Evolutionary conservation across 2,113 vertebrate genomes (phyloP), one percentile per base, ranked within the genome.

Genomic region (Oryzias javanicus): DNA sequence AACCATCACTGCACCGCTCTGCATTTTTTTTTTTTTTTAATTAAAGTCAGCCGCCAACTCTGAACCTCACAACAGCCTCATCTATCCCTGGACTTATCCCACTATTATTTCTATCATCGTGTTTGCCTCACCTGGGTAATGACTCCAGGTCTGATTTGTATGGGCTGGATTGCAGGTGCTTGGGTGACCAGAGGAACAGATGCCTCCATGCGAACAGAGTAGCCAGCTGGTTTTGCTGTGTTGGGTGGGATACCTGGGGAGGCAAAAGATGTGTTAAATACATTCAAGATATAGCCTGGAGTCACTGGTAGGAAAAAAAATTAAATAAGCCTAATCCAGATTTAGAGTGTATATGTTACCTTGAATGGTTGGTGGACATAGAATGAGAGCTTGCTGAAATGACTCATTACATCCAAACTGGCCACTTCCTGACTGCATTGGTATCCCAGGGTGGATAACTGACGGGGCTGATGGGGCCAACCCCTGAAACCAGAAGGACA

Each of bases 321-420:
- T n/a, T 22, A 2, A 24, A 54, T 3, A 51, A 52, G 18, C 16
- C 1, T 58, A 70, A 54, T 48, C 4, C 42, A 48, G 10, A 54
- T 53, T 42, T 52, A 20, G 14, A 35, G 24, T 6, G 5, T 8
- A 50, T 13, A 3, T 19, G 10, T 13, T 93, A 99, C 97, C 96
- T 96, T 96, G 96, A 82, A 99, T 84, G 77, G 94, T 67, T 42
- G 96, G 94, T 49, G 96, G 97, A 76, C 95, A 99, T 60, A 99
- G 92, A 85, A 99, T 98, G 76, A 99, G 78, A 0, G 96, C 92
- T 87, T 97, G 97, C 49, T 97, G 97, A 88, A 98, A 99, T 82
- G 96, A 93, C 72, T 99, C 97, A 60, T 82, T 91, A 84, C 94
- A 96, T 71, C 94, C 95, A 91, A 97, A 99, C 76, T 93, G 97